A percentile compares a stretch with the other conserved stretches of the same genome.
Conservation (phyloP, 2,888 invertebrate genomes). For the Entomobrya proxima region DNA sequence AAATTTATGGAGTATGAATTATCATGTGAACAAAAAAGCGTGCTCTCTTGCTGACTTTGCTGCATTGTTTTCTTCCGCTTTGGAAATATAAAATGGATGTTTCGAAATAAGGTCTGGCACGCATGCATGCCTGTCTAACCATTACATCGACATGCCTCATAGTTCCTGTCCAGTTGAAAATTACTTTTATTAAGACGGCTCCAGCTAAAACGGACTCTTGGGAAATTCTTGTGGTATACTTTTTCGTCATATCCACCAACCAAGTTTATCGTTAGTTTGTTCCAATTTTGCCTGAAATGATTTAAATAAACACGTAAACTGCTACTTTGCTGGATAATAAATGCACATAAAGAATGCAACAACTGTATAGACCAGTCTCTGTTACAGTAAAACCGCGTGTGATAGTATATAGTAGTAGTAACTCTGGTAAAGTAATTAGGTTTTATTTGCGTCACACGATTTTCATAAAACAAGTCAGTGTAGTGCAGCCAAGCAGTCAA, state of each 20-base stretch:
- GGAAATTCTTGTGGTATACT: not conserved
- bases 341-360: not conserved
- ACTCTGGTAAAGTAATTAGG: conserved; percentile 2
- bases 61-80: conserved; percentile 26
- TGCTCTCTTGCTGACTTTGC: not conserved
- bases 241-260: not conserved
- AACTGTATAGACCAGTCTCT: no score
- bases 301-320: no score
- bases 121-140: not conserved
- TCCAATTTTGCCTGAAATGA: no score
- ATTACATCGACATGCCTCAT: conserved; percentile 25
- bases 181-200: conserved; percentile 3
- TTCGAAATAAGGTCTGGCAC: not conserved
- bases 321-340: no score
- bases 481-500: conserved; percentile 10
- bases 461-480: not conserved
- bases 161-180: conserved; percentile 17
- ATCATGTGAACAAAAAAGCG: conserved; percentile 45
- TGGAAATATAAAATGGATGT: not conserved
- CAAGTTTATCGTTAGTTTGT: no score
- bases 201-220: not conserved
- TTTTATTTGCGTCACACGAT: conserved; percentile 16
- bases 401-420: not conserved
- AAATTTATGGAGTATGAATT: conserved; percentile 55
- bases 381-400: no score